phyloP scores from a whole-genome alignment of 35 echinoderm and acorn worm genomes.

The Apostichopus californicus region DNA sequence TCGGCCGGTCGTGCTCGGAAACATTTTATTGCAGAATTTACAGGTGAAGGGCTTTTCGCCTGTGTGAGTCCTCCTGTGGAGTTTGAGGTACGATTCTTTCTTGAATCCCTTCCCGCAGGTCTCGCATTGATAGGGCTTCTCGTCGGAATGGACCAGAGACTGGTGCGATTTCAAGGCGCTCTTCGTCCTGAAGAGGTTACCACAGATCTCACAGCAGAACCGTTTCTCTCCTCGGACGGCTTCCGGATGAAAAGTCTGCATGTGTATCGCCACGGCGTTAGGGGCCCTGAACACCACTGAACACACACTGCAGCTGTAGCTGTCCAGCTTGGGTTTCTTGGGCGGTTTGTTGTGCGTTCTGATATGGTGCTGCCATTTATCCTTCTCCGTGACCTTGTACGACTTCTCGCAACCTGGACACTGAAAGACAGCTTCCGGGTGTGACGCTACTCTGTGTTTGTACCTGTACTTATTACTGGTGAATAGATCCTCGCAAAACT shows the following conservation, averaged over 20 bases:
- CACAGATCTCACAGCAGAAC: constrained; percentile 41
- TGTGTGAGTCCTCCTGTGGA: constrained; percentile 66
- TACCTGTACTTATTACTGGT: constrained; percentile 55
- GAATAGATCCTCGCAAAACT: constrained; percentile 41
- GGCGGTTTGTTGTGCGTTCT: constrained; percentile 39
- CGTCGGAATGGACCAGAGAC: constrained; percentile 30
- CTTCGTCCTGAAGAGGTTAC: constrained; percentile 25
- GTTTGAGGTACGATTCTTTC: constrained; percentile 40
- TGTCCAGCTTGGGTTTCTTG: background rate
- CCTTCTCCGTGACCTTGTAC: constrained; percentile 30
- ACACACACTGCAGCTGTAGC: constrained; percentile 2
- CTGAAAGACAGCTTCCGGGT: background rate
- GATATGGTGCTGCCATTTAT: constrained; percentile 47
- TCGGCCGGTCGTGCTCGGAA: constrained; percentile 33
- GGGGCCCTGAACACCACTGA: constrained; percentile 21
- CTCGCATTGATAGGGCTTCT: background rate
- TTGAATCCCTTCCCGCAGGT: constrained; percentile 17
- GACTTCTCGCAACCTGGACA: constrained; percentile 30
- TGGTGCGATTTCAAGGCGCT: constrained; percentile 29
- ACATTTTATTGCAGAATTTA: constrained; percentile 53
- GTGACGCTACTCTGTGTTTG: constrained; percentile 20
- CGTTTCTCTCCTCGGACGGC: background rate
- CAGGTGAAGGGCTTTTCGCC: constrained; percentile 60
- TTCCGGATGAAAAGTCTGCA: constrained; percentile 35
- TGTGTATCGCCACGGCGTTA: constrained; percentile 38